Evolutionary conservation across 2,888 invertebrate species (phyloP), one percentile per base, ranked within the genome.

Genomic region (Megamerina dolium): DNA sequence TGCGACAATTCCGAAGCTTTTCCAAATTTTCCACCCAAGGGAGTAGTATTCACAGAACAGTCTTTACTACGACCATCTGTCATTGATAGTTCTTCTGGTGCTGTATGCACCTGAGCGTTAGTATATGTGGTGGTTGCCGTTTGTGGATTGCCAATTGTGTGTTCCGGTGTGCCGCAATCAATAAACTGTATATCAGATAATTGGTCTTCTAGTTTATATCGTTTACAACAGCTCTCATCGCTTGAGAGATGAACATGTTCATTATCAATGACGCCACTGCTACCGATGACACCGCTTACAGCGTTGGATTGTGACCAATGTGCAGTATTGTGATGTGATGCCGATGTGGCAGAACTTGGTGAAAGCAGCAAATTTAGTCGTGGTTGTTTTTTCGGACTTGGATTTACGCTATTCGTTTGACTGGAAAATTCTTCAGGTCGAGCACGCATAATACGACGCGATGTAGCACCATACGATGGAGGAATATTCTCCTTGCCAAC

Each of bases 141-240:
- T 27, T 63, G 64, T 12, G 60, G 46, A 45, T 59, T 58, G n/a
- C 56, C 55, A 19, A 60, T 59, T 31, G 68, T 68, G 64, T 81
- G 82, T 54, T 84, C 83, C 1, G 83, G 83, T 20, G 83, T 83
- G 57, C 77, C 79, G 56, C 87, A 86, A 70, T 89, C 89, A 53
- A 89, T 89, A 71, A 82, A 89, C 44, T 87, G 82, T 50, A 89
- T 80, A 55, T 85, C 83, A 0, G 84, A 81, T 5, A 88, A 74
- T 58, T 87, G 84, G 66, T 87, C 87, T 57, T 88, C 88, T 1
- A 89, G 70, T 37, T 85, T 77, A 5, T 80, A 79, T 1, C 86
- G 78, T 49, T 82, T 83, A 42, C 81, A 74, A 46, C 75, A 76
- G 55, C 72, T 71, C 62, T 74, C 74, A 39, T 77, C 75, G 9